Percentiles rank a stretch among this genome's conserved stretches.
phyloP scores from a whole-genome alignment of 2,888 invertebrate genomes.

The Tipula vernalis region DNA sequence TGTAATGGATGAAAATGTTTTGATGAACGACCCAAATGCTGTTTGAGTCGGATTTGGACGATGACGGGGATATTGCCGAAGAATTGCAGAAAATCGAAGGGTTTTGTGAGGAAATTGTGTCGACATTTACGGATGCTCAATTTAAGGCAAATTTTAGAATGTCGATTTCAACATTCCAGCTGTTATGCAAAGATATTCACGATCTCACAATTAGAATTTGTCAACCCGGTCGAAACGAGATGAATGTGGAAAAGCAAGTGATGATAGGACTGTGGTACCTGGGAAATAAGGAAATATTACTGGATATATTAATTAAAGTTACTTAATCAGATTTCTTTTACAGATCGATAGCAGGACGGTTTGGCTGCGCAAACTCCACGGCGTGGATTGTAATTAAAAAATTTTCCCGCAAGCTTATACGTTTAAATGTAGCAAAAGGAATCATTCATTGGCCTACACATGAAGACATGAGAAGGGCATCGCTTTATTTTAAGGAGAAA shows the following conservation, averaged over 20 bases:
- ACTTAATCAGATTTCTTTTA: neutral
- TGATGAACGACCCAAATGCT: neutral
- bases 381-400: neutral
- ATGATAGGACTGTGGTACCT: neutral
- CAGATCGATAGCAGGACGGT: neutral
- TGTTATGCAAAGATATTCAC: neutral
- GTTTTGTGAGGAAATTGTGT: no score
- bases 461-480: no score
- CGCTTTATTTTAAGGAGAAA: neutral
- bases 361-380: neutral
- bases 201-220: neutral
- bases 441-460: neutral
- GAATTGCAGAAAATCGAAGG: no score
- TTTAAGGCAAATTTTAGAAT: neutral
- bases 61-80: neutral
- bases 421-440: neutral
- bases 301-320: neutral
- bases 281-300: neutral
- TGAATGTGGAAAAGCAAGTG: neutral
- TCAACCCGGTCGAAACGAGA: neutral
- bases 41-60: neutral
- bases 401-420: neutral
- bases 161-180: neutral
- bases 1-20: neutral
- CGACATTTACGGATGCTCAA: neutral